A percentile compares a stretch with the other conserved stretches of the same genome.
Evolutionary conservation across 2,888 invertebrate genomes (phyloP).

Genomic region (Tuberolachnus salignus): DNA sequence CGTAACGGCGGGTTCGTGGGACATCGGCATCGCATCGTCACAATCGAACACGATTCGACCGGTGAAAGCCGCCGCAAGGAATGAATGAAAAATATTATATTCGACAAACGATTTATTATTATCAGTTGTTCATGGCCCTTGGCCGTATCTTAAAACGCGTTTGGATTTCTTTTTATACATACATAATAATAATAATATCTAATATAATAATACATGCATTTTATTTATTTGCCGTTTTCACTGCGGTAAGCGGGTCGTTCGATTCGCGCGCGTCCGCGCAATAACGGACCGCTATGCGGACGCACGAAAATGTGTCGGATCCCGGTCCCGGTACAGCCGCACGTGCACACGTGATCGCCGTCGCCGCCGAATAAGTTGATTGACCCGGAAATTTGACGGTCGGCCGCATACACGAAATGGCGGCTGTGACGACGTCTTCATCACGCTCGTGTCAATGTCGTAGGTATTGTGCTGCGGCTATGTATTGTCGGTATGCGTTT

Average conservation of each 20-base stretch:
- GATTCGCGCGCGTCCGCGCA: background rate
- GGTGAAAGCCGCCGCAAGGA: background rate
- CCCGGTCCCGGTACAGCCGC: background rate
- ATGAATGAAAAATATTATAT: conserved; percentile 17
- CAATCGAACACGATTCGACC: conserved; percentile 13
- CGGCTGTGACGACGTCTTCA: background rate
- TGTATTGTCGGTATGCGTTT: background rate
- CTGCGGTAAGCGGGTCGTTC: background rate
- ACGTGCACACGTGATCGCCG: background rate
- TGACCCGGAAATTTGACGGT: conserved; percentile 39
- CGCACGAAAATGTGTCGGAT: background rate
- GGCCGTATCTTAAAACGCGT: background rate
- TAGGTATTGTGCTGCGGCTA: conserved; percentile 20
- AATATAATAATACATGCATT: background rate
- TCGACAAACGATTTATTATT: background rate
- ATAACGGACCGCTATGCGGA: conserved; percentile 14
- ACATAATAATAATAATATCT: background rate
- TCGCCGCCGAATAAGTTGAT: conserved; percentile 11
- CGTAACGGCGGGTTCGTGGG: background rate
- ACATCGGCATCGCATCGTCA: background rate
- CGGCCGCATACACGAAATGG: background rate
- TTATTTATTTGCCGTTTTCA: background rate
- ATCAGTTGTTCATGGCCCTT: background rate
- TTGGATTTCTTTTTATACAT: background rate
- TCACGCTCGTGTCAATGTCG: conserved; percentile 41